Evolutionary conservation across 2,888 invertebrate species (phyloP), one percentile per base, ranked within the genome.

Genomic region (Drosophila neoperkinsi): DNA sequence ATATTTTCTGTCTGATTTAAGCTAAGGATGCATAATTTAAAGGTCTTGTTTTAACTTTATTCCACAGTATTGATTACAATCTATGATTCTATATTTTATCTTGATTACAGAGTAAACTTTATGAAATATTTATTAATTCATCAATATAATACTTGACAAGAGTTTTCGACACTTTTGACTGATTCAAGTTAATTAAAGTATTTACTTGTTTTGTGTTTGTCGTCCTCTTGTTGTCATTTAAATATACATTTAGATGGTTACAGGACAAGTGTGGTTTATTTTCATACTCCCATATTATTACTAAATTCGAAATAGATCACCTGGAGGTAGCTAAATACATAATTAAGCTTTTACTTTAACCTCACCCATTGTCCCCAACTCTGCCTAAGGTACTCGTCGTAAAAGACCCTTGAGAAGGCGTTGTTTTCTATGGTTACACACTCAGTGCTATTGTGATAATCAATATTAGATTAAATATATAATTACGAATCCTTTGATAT

Each of bases 401-500:
- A 3, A 11, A n/a, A 18, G 16, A 52, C 21, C 7, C 31, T 16
- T 21, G 9, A 33, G 10, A 25, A 33, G 25, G 34, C 25, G 18
- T 36, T 25, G 18, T 25, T 36, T 10, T 53, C 21, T 34, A 1
- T 10, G 21, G n/a, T 52, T 11, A 53, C 55, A 13, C 11, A n/a
- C 38, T 56, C 38, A 56, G 1, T 43, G 41, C 30, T 16, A 41
- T 56, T 56, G 7, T 5, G 9, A 13, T 41, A 57, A 31, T 57
- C 5, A 57, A 30, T 43, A 57, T 16, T n/a, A 16, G 30, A 41
- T 56, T 34, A 7, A 43, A 52, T 30, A 16, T 3, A 50, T 60
- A 36, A 21, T 21, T n/a, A 30, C 18, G 51, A 51, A 34, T 53
- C 52, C 36, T 46, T 55, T 67, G 38, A 66, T 34, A 55, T 38